Base-by-base conservation (phyloP, 1,140 invertebrate species). In the Pissodes strobi region DNA sequence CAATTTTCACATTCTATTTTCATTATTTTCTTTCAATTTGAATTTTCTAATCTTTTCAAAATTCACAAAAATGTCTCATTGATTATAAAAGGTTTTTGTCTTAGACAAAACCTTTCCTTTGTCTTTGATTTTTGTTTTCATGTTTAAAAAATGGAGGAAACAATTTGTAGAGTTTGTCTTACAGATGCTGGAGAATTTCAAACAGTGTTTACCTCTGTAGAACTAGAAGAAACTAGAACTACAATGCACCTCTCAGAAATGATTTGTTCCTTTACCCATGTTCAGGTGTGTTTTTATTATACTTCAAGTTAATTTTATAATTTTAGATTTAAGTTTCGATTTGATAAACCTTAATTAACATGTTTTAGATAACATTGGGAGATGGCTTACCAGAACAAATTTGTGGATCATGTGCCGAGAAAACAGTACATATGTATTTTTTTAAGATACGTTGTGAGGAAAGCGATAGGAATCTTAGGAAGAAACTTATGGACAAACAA, bases 391-490 rank as follows among this genome's bases (percentile, higher is more conserved):
- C 86, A 30, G 79, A 83, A 62, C 79, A 83, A 48, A 83, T 87
- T 6, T 88, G 86, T 56, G 80, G 79, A 38, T 71, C 80, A 19
- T 88, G 86, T 67, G 82, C 83, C 1, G 80, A 84, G 48, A 84
- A 85, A 68, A 75, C 86, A n/a, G 83, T 85, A 65, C 80, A 81
- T 18, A 80, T 85, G 22, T 87, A 86, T 70, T 80, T 85, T 57
- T 87, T 87, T 68, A 87, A 87, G 70, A 69, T 83, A 45, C 83
- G 85, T 74, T 86, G 85, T 66, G 86, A 87, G 74, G 81, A 85
- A 69, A 84, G 84, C 12, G 83, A 87, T 71, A 79, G 66, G 41
- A 70, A 83, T 12, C 69, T 88, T 3, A 74, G 82, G 66, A 81
- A 85, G 66, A 81, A 73, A 71, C 80, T 83, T 25, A 4, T 43